Percentiles rank a stretch among this genome's conserved stretches.
These are phyloP conservation scores for Phacellophora camtschatica DNA, from an alignment of 30 jellyfish, hydroid and myxozoan species.

Conservation along the genomic window DNA sequence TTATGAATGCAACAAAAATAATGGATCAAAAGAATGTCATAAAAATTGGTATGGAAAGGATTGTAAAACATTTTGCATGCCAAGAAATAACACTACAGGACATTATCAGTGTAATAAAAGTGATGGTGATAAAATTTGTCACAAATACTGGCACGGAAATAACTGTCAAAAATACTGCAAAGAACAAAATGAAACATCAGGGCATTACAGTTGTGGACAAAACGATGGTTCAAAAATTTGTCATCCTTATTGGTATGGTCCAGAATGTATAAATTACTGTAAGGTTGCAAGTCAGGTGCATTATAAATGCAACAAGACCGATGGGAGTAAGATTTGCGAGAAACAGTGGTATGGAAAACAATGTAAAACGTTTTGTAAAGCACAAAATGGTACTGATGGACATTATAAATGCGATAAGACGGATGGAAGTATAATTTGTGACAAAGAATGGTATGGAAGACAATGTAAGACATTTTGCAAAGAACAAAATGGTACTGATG, in stretches of 20 bases:
- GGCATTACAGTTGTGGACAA: conserved; percentile 60
- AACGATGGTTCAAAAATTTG: conserved; percentile 30
- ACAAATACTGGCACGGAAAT: conserved; percentile 9
- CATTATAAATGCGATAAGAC: conserved; percentile 37
- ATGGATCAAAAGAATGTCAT: background rate
- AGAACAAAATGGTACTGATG: background rate
- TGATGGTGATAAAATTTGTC: conserved; percentile 23
- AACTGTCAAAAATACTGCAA: background rate
- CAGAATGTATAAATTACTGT: background rate
- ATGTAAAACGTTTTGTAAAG: conserved; percentile 15
- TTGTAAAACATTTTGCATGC: conserved; percentile 22
- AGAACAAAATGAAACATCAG: background rate
- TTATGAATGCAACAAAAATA: background rate
- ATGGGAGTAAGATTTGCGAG: conserved; percentile 18
- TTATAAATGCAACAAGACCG: conserved; percentile 2
- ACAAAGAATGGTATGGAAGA: conserved; percentile 47
- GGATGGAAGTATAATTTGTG: conserved; percentile 25
- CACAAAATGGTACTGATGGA: conserved; percentile 10
- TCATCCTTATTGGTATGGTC: conserved; percentile 28
- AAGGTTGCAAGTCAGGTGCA: background rate
- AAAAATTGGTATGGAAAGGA: conserved; percentile 20
- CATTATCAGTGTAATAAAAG: conserved; percentile 12
- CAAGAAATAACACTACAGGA: background rate
- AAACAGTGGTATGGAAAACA: conserved; percentile 29
- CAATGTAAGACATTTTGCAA: conserved; percentile 1